Percentiles rank a stretch among this genome's conserved stretches.
Conservation (phyloP, 2,113 vertebrate genomes). For the Isichthys henryi region DNA sequence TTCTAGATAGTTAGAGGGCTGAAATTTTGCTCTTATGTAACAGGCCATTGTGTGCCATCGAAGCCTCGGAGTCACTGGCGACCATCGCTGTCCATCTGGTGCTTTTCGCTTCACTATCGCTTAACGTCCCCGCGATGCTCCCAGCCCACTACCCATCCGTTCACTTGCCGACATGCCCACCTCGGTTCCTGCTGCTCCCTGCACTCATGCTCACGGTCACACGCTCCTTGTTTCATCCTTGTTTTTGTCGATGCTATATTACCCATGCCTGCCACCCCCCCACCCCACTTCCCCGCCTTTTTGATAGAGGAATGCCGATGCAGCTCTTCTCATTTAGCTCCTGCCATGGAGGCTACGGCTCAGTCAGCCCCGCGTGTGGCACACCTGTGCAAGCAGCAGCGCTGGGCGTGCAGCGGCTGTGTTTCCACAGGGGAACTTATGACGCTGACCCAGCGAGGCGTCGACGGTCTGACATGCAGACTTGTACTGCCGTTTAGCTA, state of each 20-base stretch:
- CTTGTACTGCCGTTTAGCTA: neutral
- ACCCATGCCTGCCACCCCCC: neutral
- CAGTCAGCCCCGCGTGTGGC: neutral
- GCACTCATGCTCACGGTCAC: too few relatives aligned
- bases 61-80: neutral
- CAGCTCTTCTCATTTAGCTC: neutral
- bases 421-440: neutral
- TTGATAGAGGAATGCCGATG: neutral
- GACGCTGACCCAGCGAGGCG: neutral
- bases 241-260: neutral
- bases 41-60: conserved; percentile 26
- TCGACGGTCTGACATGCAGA: neutral
- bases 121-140: neutral
- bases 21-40: conserved; percentile 17
- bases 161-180: neutral
- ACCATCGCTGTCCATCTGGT: neutral
- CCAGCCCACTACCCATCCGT: neutral
- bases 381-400: neutral
- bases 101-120: neutral
- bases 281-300: neutral
- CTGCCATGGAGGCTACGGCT: neutral
- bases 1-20: conserved; percentile 3
- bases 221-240: neutral
- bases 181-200: neutral
- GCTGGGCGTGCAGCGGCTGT: neutral